Evolutionary conservation across 2,113 vertebrate genomes (phyloP).

Genomic region (Melozone crissalis): DNA sequence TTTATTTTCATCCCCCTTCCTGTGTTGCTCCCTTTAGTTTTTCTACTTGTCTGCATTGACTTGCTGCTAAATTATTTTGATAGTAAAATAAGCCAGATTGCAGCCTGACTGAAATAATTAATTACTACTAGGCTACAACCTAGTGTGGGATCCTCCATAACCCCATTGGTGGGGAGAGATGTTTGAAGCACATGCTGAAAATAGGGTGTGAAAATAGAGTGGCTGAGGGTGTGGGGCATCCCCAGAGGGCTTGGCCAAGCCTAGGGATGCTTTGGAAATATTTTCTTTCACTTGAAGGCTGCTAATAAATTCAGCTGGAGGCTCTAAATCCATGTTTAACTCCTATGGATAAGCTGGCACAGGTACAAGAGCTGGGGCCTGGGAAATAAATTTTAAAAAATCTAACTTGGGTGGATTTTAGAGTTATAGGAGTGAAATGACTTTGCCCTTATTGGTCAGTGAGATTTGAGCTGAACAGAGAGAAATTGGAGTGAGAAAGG

Average conservation of each 20-base stretch:
- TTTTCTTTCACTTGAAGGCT: neutral
- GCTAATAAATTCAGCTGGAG: neutral
- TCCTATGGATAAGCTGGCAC: neutral
- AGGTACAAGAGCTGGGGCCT: neutral
- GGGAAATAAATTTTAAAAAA: neutral
- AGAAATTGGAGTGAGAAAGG: neutral
- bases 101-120: neutral
- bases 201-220: neutral
- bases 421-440: neutral
- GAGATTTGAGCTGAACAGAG: neutral
- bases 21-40: neutral
- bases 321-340: neutral
- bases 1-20: neutral
- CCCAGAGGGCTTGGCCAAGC: neutral
- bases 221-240: neutral
- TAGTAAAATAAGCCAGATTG: neutral
- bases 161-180: neutral
- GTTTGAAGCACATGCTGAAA: neutral
- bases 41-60: neutral
- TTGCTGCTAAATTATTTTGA: neutral
- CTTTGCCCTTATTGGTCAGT: accelerated
- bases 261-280: neutral
- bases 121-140: neutral
- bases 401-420: neutral
- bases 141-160: neutral